These are phyloP conservation scores for Tribolium castaneum DNA, from an alignment of 1,140 invertebrate species.

Conservation along the genomic window DNA sequence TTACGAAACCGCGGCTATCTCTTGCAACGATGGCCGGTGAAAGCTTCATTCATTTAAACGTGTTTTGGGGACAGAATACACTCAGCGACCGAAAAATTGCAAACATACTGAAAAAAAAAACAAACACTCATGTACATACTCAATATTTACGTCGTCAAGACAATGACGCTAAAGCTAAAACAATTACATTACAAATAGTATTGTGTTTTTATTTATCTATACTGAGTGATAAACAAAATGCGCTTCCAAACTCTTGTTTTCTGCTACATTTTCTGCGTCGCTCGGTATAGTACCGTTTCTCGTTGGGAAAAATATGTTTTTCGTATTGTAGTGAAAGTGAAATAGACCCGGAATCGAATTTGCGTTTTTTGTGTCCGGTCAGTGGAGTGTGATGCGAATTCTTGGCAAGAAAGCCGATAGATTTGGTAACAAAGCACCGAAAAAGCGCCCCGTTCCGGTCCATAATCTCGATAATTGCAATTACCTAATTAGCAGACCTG, in stretches of 20 bases:
- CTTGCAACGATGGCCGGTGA: not conserved
- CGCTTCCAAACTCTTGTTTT: no score
- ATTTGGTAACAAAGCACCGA: constrained; percentile 6
- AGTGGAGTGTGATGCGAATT: constrained; percentile 11
- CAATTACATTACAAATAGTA: no score
- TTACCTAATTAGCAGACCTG: constrained; percentile 14
- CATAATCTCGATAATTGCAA: constrained; percentile 4
- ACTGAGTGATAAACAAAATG: no score
- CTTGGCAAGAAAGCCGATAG: constrained; percentile 1
- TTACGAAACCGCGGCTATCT: constrained; percentile 2
- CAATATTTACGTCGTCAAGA: no score
- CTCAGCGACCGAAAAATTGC: no score
- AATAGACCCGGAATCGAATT: not conserved
- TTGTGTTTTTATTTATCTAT: no score
- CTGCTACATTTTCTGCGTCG: no score
- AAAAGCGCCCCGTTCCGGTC: constrained; percentile 1
- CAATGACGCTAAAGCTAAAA: no score
- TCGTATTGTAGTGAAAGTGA: not conserved
- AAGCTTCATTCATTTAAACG: constrained; percentile 6
- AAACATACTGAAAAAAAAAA: no score
- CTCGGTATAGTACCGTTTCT: no score
- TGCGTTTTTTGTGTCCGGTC: not conserved
- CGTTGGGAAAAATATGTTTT: not conserved
- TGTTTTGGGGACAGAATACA: not conserved
- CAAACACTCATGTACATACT: no score